Percentiles rank a stretch among this genome's conserved stretches.
Evolutionary conservation across 1,140 invertebrate genomes (phyloP).

Genomic region (Heliothis subflexa): DNA sequence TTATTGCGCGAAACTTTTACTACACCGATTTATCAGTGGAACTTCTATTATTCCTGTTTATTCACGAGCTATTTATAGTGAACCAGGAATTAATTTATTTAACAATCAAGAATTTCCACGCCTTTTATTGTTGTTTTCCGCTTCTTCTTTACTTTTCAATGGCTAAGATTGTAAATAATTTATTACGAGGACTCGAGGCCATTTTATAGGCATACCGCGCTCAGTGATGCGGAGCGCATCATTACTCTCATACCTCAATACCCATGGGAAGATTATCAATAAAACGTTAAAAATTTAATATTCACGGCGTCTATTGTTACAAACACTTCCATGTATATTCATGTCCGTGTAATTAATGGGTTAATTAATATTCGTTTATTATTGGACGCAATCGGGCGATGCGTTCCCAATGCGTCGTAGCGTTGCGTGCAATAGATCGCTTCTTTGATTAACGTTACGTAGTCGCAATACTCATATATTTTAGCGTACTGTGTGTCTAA

Average conservation of each 20-base stretch:
- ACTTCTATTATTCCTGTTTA: no score
- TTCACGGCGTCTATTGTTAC: slow-evolving; percentile 42
- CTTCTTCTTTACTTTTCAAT: neutral
- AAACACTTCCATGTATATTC: slow-evolving; percentile 34
- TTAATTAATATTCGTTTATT: slow-evolving; percentile 40
- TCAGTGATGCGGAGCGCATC: slow-evolving; percentile 24
- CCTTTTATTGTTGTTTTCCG: slow-evolving; percentile 6
- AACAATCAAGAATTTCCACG: neutral
- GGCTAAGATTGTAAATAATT: no score
- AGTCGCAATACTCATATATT: neutral
- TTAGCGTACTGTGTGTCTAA: neutral
- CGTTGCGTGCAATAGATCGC: slow-evolving; percentile 42
- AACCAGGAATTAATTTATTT: no score
- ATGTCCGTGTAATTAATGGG: slow-evolving; percentile 43
- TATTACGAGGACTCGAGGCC: neutral
- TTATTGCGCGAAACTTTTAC: neutral
- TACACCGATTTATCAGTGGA: no score
- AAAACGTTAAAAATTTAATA: slow-evolving; percentile 17
- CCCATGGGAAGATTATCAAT: slow-evolving; percentile 42
- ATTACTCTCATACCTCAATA: neutral
- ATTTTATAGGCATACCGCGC: slow-evolving; percentile 8
- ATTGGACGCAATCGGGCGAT: slow-evolving; percentile 37
- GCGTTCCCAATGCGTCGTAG: slow-evolving; percentile 38
- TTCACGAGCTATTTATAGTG: no score
- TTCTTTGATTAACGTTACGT: slow-evolving; percentile 29